These are phyloP conservation scores for Pandion haliaetus DNA, from an alignment of 2,113 vertebrate genomes.

Conservation along the genomic window DNA sequence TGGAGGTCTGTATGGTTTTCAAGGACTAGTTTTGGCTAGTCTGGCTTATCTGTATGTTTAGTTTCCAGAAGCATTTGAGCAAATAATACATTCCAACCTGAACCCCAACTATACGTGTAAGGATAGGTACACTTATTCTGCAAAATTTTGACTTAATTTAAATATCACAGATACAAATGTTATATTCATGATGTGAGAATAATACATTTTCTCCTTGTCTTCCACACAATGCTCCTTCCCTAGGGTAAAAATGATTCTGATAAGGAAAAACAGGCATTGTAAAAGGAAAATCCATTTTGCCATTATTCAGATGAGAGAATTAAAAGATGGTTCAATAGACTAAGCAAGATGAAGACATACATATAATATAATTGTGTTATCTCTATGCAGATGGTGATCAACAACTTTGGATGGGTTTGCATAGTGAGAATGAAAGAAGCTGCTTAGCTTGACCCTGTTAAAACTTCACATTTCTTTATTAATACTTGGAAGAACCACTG, in stretches of 20 bases:
- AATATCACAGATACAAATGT: background rate
- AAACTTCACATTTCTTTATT: background rate
- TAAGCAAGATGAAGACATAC: background rate
- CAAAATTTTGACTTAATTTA: background rate
- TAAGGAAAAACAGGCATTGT: background rate
- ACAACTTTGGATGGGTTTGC: background rate
- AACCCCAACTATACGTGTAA: background rate
- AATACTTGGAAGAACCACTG: background rate
- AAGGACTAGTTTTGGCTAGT: background rate
- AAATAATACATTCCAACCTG: background rate
- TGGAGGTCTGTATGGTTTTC: background rate
- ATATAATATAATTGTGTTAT: background rate
- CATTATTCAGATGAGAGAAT: background rate
- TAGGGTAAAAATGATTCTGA: background rate
- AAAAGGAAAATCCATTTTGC: background rate
- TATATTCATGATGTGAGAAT: background rate
- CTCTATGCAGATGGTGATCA: background rate
- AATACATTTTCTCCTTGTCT: background rate
- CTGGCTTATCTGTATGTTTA: background rate
- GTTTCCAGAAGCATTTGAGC: background rate
- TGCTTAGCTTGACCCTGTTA: background rate
- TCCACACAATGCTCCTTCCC: background rate
- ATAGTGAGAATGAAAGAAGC: background rate
- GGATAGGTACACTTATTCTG: background rate
- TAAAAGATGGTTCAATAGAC: background rate